Conservation (phyloP, 2,113 vertebrate species). For the Heptranchias perlo region DNA sequence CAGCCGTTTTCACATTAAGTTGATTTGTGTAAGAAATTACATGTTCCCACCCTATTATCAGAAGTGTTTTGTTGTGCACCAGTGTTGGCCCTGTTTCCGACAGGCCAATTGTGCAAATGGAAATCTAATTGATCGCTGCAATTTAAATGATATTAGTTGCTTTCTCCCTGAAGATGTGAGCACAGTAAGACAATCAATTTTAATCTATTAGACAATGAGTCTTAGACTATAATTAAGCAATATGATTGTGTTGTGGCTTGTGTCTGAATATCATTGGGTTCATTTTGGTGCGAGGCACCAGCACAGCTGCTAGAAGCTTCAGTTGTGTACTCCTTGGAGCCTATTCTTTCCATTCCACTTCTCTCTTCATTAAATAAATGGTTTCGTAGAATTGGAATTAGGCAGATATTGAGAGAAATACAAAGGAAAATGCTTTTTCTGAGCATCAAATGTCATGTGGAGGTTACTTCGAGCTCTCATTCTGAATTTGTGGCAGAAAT, state of each 20-base stretch:
- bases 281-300: neutral
- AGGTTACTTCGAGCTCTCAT: neutral
- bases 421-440: neutral
- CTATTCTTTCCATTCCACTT: neutral
- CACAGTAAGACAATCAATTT: constrained; percentile 27
- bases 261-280: constrained; percentile 16
- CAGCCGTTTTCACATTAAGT: neutral
- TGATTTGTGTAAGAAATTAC: neutral
- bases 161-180: neutral
- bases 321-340: neutral
- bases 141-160: constrained; percentile 27
- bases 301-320: neutral
- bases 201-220: constrained; percentile 33
- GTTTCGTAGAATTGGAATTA: constrained; percentile 3
- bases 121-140: constrained; percentile 6
- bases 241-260: constrained; percentile 30
- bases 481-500: neutral
- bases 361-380: constrained; percentile 4
- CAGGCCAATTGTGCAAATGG: neutral
- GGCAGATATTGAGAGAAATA: constrained; percentile 1
- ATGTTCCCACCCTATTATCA: neutral
- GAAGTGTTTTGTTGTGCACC: neutral
- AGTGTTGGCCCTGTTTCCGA: neutral
- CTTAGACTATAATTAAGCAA: constrained; percentile 26
- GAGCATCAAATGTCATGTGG: neutral